These are phyloP conservation scores for Anguilla rostrata DNA, from an alignment of 2,113 vertebrate species.

Conservation along the genomic window DNA sequence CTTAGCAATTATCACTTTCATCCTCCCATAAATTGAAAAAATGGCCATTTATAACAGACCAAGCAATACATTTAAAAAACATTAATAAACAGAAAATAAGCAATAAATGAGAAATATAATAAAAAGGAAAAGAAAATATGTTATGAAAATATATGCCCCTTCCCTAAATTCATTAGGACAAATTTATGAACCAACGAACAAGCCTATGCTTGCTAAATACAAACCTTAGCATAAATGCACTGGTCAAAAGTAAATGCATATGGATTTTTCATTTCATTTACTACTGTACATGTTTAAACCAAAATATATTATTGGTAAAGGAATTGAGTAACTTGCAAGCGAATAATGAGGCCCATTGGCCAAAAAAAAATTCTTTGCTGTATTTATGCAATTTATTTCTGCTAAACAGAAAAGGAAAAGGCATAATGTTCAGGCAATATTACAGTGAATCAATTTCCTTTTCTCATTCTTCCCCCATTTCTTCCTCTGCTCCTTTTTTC, in stretches of 20 bases:
- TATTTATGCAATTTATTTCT: slow-evolving; percentile 69
- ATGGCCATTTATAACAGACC: too few relatives aligned
- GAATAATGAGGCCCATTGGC: not conserved
- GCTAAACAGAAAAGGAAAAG: slow-evolving; percentile 56
- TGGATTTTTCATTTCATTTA: slow-evolving; percentile 5
- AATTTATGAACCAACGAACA: not conserved
- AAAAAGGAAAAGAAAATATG: not conserved
- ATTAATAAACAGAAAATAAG: too few relatives aligned
- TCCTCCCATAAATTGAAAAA: too few relatives aligned
- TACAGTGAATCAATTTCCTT: slow-evolving; percentile 75
- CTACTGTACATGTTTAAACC: not conserved
- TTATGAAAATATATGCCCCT: not conserved
- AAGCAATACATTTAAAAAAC: too few relatives aligned
- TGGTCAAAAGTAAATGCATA: not conserved
- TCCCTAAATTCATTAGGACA: not conserved
- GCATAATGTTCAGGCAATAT: slow-evolving; percentile 60
- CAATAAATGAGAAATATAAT: too few relatives aligned
- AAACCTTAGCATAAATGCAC: not conserved
- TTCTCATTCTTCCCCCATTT: slow-evolving; percentile 58
- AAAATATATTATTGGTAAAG: slow-evolving; percentile 10
- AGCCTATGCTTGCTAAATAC: not conserved
- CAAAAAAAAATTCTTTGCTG: slow-evolving; percentile 42
- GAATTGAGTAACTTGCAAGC: not conserved
- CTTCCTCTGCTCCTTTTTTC: slow-evolving; percentile 69
- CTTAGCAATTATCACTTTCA: too few relatives aligned